Conservation (phyloP, 2,797 vertebrate species). For the Chloroceryle inda region DNA sequence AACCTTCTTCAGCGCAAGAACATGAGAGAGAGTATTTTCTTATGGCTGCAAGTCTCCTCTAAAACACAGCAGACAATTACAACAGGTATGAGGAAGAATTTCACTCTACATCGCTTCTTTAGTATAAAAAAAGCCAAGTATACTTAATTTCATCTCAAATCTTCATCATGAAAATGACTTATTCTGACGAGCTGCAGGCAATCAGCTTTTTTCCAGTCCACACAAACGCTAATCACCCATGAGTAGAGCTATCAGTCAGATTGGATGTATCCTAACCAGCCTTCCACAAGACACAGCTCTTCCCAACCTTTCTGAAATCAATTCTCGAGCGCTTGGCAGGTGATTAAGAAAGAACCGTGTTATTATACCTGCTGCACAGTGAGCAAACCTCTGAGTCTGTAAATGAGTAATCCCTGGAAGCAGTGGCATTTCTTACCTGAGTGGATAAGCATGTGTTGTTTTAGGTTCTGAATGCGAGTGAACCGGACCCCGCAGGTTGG, state of each 20-base stretch:
- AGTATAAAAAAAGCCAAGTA: background rate
- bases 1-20: background rate
- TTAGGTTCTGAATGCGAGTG: slow-evolving; percentile 98
- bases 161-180: background rate
- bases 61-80: background rate
- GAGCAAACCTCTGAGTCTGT: background rate
- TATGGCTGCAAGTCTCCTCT: background rate
- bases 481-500: slow-evolving; percentile 95
- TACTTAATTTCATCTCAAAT: background rate
- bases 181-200: background rate
- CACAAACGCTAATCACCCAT: background rate
- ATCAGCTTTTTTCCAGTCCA: slow-evolving; percentile 5
- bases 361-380: accelerated
- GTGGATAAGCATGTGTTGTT: slow-evolving; percentile 99
- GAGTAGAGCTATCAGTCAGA: background rate
- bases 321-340: background rate
- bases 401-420: background rate
- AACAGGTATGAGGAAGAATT: background rate
- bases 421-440: slow-evolving; percentile 86
- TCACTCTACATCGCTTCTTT: background rate
- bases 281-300: background rate
- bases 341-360: background rate
- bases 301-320: background rate
- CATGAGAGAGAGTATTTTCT: background rate
- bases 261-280: background rate